A percentile compares a stretch with the other conserved stretches of the same genome.
Conservation (phyloP, 30 jellyfish, hydroid and myxozoan genomes). For the Calvadosia cruxmelitensis region DNA sequence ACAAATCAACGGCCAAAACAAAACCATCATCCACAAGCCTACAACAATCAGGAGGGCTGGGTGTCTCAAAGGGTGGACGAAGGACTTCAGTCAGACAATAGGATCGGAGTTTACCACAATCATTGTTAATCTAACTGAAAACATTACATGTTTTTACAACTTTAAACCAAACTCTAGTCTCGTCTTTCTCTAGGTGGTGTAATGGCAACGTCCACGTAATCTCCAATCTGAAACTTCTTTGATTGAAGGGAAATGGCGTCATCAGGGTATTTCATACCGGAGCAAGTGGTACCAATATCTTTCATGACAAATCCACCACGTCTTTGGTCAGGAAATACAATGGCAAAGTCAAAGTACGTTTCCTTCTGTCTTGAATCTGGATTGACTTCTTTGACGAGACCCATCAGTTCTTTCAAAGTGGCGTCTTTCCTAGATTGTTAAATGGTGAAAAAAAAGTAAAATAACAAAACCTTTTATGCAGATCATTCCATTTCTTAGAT, state of each 20-base stretch:
- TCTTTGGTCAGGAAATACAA: conserved; percentile 67
- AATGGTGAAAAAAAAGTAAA: not conserved
- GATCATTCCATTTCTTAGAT: no score
- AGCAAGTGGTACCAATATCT: conserved; percentile 89
- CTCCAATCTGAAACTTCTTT: conserved; percentile 89
- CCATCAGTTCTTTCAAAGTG: conserved; percentile 77
- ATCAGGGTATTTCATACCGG: conserved; percentile 71
- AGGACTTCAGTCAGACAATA: not conserved
- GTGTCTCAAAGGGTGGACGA: not conserved
- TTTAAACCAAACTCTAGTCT: conserved; percentile 6
- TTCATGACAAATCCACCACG: conserved; percentile 57
- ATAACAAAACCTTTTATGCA: no score
- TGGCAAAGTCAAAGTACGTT: conserved; percentile 85
- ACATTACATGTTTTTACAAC: not conserved
- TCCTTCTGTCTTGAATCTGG: conserved; percentile 90
- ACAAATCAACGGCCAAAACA: not conserved
- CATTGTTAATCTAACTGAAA: no score
- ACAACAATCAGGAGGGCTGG: not conserved
- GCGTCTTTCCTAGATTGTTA: conserved; percentile 91
- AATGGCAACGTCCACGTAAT: conserved; percentile 80
- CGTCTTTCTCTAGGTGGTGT: conserved; percentile 72
- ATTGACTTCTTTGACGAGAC: conserved; percentile 80
- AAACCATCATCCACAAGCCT: not conserved
- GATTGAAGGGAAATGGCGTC: conserved; percentile 65
- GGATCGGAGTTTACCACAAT: no score